Evolutionary conservation across 2,797 vertebrate species (phyloP).

Genomic region (Pteropus rufus): DNA sequence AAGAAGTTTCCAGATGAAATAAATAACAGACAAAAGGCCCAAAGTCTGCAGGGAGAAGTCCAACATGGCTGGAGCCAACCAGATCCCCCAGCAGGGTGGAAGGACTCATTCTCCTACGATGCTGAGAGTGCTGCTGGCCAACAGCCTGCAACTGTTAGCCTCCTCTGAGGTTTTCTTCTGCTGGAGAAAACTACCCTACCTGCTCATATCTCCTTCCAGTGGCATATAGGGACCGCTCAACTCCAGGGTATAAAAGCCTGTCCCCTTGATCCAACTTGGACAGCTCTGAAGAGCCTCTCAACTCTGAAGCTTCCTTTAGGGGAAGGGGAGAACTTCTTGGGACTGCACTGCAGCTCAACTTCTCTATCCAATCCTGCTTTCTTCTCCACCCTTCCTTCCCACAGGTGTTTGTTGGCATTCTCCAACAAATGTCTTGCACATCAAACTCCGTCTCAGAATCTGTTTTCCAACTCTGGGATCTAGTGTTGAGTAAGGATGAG

Average conservation of each 20-base stretch:
- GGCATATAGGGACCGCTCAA: neutral
- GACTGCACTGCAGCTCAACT: neutral
- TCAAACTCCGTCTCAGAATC: neutral
- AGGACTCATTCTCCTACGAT: neutral
- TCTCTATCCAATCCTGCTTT: neutral
- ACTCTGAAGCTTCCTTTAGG: neutral
- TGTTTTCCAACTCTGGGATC: neutral
- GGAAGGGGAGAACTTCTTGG: rapidly evolving
- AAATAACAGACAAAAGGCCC: neutral
- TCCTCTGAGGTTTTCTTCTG: neutral
- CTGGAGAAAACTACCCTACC: neutral
- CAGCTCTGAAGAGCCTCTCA: neutral
- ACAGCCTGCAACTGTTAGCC: too few species aligned
- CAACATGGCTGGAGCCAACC: neutral
- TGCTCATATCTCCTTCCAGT: neutral
- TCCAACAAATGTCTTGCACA: neutral
- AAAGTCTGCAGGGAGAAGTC: neutral
- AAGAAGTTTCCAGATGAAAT: neutral
- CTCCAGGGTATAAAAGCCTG: neutral
- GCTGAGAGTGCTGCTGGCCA: neutral
- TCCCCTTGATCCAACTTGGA: neutral
- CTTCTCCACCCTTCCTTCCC: neutral
- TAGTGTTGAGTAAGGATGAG: neutral
- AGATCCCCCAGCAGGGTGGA: neutral
- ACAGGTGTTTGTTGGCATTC: neutral